A percentile compares a stretch with the other conserved stretches of the same genome.
Evolutionary conservation across 1,140 invertebrate genomes (phyloP).

Genomic region (Tetranychus urticae): DNA sequence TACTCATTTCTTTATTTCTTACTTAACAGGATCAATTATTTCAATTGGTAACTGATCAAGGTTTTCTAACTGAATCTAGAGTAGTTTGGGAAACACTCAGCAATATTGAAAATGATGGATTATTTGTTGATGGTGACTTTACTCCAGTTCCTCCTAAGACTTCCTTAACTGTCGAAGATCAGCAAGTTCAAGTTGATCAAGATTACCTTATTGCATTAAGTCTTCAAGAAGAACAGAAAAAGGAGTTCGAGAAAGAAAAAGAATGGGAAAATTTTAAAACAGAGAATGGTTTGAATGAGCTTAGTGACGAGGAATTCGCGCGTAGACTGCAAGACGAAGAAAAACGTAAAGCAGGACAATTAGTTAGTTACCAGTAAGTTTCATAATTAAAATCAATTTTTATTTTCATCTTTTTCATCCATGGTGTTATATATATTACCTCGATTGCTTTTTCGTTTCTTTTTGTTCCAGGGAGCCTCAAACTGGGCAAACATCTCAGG

Average conservation of each 20-base stretch:
- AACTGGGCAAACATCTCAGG: too few relatives aligned
- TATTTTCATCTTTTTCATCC: too few relatives aligned
- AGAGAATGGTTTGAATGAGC: background rate
- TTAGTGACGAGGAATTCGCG: background rate
- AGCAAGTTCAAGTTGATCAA: conserved; percentile 27
- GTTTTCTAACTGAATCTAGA: conserved; percentile 28
- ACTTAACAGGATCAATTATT: conserved; percentile 28
- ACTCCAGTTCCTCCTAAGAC: conserved; percentile 19
- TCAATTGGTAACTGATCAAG: conserved; percentile 34
- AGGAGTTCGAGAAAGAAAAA: conserved; percentile 16
- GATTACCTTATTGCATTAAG: conserved; percentile 28
- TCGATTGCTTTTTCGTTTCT: too few relatives aligned
- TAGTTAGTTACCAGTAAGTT: background rate
- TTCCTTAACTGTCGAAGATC: conserved; percentile 7
- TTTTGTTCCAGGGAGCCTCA: too few relatives aligned
- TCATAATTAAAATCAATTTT: background rate
- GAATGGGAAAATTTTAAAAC: conserved; percentile 17
- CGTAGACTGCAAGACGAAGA: background rate
- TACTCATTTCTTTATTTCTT: conserved; percentile 5
- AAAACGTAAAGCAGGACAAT: background rate
- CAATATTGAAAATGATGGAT: conserved; percentile 31
- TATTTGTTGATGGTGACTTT: conserved; percentile 31
- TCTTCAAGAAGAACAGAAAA: conserved; percentile 24
- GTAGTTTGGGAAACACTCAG: conserved; percentile 35
- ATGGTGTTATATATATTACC: too few relatives aligned